Evolutionary conservation across 2,797 vertebrate species (phyloP).

Genomic region (Garrulus glandarius): DNA sequence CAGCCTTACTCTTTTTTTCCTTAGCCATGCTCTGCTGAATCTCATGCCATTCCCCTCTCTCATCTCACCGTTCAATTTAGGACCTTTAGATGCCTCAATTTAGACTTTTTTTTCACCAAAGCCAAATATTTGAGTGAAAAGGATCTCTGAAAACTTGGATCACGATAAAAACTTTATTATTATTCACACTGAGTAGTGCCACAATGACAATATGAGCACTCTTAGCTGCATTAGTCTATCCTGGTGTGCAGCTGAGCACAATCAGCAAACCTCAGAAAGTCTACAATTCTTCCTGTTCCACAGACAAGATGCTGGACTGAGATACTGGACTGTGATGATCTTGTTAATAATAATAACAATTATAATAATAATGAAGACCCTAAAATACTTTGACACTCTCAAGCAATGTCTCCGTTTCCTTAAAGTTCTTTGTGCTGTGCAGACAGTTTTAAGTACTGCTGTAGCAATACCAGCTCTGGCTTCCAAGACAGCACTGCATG

Average conservation of each 20-base stretch:
- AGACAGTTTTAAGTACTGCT: not conserved
- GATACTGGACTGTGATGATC: not conserved
- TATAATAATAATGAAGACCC: fast-evolving
- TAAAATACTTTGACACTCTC: not conserved
- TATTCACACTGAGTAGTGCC: not conserved
- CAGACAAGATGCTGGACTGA: not conserved
- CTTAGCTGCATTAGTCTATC: not conserved
- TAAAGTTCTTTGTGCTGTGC: not conserved
- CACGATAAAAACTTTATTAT: not conserved
- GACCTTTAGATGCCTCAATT: not conserved
- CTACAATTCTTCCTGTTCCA: not conserved
- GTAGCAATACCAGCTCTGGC: not conserved
- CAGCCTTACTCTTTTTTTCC: not conserved
- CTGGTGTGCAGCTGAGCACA: not conserved
- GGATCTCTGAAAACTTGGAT: not conserved
- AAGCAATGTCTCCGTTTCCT: not conserved
- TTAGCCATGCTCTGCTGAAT: not conserved
- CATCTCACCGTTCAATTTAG: not conserved
- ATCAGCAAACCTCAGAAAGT: not conserved
- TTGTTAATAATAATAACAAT: not conserved
- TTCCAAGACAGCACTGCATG: not conserved
- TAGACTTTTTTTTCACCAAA: not conserved
- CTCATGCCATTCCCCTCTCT: not conserved
- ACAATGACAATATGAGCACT: not conserved
- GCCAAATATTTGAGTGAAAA: not conserved